phyloP scores from a whole-genome alignment of 30 jellyfish, hydroid and myxozoan genomes.

The Rhopilema esculentum region DNA sequence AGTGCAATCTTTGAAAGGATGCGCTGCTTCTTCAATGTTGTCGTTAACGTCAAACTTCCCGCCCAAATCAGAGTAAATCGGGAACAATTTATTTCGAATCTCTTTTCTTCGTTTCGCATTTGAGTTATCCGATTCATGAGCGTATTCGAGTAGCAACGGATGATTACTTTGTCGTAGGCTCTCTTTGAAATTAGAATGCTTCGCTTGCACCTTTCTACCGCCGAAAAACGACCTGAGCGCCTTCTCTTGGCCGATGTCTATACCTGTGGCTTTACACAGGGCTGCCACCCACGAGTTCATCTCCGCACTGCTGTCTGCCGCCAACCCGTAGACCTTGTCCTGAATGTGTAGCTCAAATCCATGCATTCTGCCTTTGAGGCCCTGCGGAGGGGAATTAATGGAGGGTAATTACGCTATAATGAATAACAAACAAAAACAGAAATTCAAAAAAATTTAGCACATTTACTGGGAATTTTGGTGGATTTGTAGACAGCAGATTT shows the following conservation, averaged over 20 bases:
- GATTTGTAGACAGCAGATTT: no score
- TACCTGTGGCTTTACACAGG: conserved; percentile 97
- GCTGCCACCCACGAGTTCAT: conserved; percentile 97
- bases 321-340: conserved; percentile 98
- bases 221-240: conserved; percentile 71
- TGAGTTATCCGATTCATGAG: conserved; percentile 90
- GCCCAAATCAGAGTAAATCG: conserved; percentile 83
- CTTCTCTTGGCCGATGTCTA: conserved; percentile 95
- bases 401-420: no score
- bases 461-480: no score
- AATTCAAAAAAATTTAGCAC: no score
- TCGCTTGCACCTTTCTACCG: conserved; percentile 86
- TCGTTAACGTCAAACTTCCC: conserved; percentile 78
- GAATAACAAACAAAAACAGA: no score
- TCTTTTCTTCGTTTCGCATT: conserved; percentile 85
- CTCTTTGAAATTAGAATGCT: conserved; percentile 92
- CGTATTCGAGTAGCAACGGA: conserved; percentile 92
- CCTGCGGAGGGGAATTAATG: conserved; percentile 43
- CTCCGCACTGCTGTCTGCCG: conserved; percentile 96
- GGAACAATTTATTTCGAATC: conserved; percentile 69
- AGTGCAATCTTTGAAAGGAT: conserved; percentile 63
- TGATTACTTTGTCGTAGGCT: conserved; percentile 95
- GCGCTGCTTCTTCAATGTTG: conserved; percentile 56
- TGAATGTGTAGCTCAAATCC: conserved; percentile 98
- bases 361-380: conserved; percentile 96